Evolutionary conservation across 1,140 invertebrate species (phyloP), one percentile per base, ranked within the genome.

Genomic region (Drosophila ananassae): DNA sequence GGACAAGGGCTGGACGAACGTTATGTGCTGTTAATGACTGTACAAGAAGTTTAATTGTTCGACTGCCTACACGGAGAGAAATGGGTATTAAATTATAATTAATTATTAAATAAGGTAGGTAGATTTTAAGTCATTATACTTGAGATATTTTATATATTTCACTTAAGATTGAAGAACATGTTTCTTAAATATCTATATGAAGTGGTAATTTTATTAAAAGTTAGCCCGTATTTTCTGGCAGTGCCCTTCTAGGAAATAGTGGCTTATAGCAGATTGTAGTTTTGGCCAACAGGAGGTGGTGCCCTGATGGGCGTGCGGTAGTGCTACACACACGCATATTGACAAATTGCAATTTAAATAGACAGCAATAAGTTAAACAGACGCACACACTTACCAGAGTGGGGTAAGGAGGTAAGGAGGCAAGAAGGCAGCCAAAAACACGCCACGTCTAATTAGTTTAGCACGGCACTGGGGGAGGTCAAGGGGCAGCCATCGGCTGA

Each of bases 321-420:
- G 25, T 48, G 34, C 46, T 55, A 47, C 63, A 73, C 64, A 67
- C 69, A 78, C 64, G 64, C 61, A 51, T 87, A 87, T 87, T 87
- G 83, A 89, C 83, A 87, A 87, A 89, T 89, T 87, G 79, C 83
- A 89, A 89, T 87, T 87, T 87, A 87, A 87, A 87, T 89, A 83
- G 79, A 87, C 83, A 79, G 79, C 79, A 87, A 89, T 83, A 87
- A 87, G 83, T 89, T 89, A 87, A 87, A 89, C 62, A 83, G 75
- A 89, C 82, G 69, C 61, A 72, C 64, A 72, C 55, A 55, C 41
- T 17, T 48, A 67, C 22, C 39, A 28, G 39, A 56, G 34, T 4
- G 34, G 12, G 34, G 12, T 30, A 47, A 44, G 8, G 17, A 17
- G 17, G 17, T 17, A 17, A 9, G 30, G 39, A 22, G 46, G 61